Base-by-base conservation (phyloP, 2,888 invertebrate species). In the Chironomus tentans region DNA sequence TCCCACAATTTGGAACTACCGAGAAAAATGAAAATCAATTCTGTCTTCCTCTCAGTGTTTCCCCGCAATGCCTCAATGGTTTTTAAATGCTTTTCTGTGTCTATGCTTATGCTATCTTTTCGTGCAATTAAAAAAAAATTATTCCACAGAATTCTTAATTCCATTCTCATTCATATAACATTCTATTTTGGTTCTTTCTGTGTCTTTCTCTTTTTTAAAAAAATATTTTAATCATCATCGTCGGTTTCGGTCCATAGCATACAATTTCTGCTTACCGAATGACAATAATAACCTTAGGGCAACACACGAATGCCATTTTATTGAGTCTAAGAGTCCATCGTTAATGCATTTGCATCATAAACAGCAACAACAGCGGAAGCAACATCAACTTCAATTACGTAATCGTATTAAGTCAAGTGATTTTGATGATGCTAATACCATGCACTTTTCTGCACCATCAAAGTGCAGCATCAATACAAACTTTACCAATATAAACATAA, bases 381-480 rank as follows among this genome's bases (percentile, higher is more conserved):
- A 24, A 24, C 21, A 65, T 6, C 65, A 56, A 56, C n/a, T 56
- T 15, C 56, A 56, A 56, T 18, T 18, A 65, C 65, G 65, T 24
- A 13, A 24, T 65, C 65, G 24, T 12, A 62, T 75, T 7, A 75
- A 68, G 24, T 46, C 68, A n/a, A 65, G 73, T 56, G 38, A 69
- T 15, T 22, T 24, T 10, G 68, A 18, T 68, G 68, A 75, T 68
- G 48, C 75, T 10, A 56, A 18, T 18, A 38, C 47, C 22, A 75
- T 75, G 75, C 73, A 73, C 73, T 73, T 73, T 22, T 48, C 68
- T 21, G 48, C 68, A 28, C 75, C 75, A 22, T 24, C 70, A 47
- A 68, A 75, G 68, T 56, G 50, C 22, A 68, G 50, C 28, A 24
- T 68, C 12, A 75, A 75, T 62, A 75, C 75, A 10, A 68, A 75